These are phyloP conservation scores for Naja naja DNA, from an alignment of 2,113 vertebrate genomes.

Conservation along the genomic window DNA sequence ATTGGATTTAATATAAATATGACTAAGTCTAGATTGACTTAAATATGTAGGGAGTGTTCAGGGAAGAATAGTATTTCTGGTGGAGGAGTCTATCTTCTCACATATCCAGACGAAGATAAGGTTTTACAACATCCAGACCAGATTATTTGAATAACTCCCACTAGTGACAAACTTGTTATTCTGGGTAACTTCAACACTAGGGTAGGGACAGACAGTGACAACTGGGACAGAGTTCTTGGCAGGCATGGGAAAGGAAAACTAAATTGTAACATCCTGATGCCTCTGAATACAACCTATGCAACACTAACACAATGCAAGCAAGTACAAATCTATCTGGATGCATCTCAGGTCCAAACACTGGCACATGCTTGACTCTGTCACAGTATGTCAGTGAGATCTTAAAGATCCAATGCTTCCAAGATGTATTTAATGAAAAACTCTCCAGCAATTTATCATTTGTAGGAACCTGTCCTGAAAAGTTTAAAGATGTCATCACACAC, in stretches of 20 bases:
- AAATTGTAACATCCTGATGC: background rate
- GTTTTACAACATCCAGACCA: too few relatives aligned
- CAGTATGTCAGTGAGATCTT: background rate
- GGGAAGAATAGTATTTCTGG: too few relatives aligned
- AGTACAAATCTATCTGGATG: background rate
- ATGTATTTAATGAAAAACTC: background rate
- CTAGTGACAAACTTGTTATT: too few relatives aligned
- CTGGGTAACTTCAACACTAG: too few relatives aligned
- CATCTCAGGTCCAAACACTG: background rate
- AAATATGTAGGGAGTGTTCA: too few relatives aligned
- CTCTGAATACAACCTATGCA: background rate
- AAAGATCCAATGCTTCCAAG: background rate
- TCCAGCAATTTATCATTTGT: background rate
- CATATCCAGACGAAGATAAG: too few relatives aligned
- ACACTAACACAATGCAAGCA: background rate
- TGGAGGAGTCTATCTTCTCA: too few relatives aligned
- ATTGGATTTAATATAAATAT: background rate
- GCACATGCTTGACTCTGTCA: background rate
- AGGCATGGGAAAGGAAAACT: background rate
- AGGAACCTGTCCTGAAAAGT: background rate
- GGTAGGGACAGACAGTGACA: too few relatives aligned
- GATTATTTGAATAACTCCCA: too few relatives aligned
- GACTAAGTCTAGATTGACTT: background rate
- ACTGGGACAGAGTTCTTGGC: too few relatives aligned
- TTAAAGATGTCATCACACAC: background rate